These are phyloP conservation scores for Drosophila pullipes DNA, from an alignment of 2,888 invertebrate genomes.

Conservation along the genomic window DNA sequence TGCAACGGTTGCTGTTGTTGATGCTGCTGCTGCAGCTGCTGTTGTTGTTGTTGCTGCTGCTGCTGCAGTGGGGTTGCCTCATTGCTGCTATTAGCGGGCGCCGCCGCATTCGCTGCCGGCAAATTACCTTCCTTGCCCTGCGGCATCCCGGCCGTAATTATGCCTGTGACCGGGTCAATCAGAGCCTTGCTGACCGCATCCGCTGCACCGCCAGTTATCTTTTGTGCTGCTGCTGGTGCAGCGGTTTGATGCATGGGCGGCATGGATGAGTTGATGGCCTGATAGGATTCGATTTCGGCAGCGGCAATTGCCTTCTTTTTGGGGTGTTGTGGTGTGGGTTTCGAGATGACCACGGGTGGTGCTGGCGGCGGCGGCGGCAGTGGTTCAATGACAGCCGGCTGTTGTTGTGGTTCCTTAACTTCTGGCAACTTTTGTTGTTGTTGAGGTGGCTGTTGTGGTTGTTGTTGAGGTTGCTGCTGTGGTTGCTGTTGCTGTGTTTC, in stretches of 20 bases:
- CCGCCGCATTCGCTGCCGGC: constrained; percentile 80
- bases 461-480: constrained; percentile 14
- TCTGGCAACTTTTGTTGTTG: constrained; percentile 20
- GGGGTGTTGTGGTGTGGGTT: constrained; percentile 81
- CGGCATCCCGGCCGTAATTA: constrained; percentile 88
- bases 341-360: constrained; percentile 42
- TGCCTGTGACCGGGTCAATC: constrained; percentile 91
- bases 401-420: constrained; percentile 22
- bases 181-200: constrained; percentile 87
- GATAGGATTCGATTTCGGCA: constrained; percentile 82
- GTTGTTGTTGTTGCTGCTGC: constrained; percentile 51
- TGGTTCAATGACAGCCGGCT: constrained; percentile 7
- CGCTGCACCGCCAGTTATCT: constrained; percentile 83
- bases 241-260: constrained; percentile 81
- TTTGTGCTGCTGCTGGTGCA: constrained; percentile 76
- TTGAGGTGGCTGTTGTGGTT: constrained; percentile 4
- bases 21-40: constrained; percentile 43
- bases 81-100: constrained; percentile 59
- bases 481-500: constrained; percentile 7
- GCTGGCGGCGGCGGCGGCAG: constrained; percentile 7
- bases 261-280: constrained; percentile 74
- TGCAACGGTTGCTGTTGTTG: constrained; percentile 53
- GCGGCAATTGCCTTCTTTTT: constrained; percentile 83
- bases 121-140: constrained; percentile 88
- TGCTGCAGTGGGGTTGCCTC: constrained; percentile 36